Evolutionary conservation across 1,140 invertebrate species (phyloP).

Genomic region (Drosophila punjabiensis): DNA sequence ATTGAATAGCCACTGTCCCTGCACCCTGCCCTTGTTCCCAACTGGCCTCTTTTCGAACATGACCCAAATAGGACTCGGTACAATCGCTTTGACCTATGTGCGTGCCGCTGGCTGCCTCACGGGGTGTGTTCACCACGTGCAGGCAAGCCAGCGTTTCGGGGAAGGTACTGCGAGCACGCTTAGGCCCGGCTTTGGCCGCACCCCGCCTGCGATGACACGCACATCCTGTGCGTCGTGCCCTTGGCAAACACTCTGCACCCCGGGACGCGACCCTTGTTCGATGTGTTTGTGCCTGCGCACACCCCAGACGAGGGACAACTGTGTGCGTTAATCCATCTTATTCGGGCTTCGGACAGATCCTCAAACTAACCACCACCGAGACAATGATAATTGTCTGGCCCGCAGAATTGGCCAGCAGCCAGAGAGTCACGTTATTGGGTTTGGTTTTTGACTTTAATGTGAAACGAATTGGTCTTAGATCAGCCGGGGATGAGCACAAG

Average conservation of each 20-base stretch:
- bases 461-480: not conserved
- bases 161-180: not conserved
- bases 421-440: conserved; percentile 7
- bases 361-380: conserved; percentile 5
- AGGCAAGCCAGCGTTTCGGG: conserved; percentile 8
- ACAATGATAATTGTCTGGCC: not conserved
- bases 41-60: conserved; percentile 7
- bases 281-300: conserved; percentile 15
- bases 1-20: conserved; percentile 11
- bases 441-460: not conserved
- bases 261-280: not conserved
- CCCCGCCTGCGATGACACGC: conserved; percentile 35
- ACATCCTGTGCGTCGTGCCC: conserved; percentile 34
- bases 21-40: not conserved
- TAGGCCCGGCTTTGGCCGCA: not conserved
- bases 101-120: conserved; percentile 2
- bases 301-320: not conserved
- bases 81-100: conserved; percentile 16
- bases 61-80: conserved; percentile 21
- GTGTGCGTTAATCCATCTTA: conserved; percentile 12
- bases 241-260: conserved; percentile 16
- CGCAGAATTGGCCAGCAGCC: conserved; percentile 16
- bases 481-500: not conserved
- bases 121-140: conserved; percentile 39
- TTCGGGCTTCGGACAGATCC: conserved; percentile 1